Conservation (phyloP, 2,888 invertebrate genomes). For the Morpho achilles region DNA sequence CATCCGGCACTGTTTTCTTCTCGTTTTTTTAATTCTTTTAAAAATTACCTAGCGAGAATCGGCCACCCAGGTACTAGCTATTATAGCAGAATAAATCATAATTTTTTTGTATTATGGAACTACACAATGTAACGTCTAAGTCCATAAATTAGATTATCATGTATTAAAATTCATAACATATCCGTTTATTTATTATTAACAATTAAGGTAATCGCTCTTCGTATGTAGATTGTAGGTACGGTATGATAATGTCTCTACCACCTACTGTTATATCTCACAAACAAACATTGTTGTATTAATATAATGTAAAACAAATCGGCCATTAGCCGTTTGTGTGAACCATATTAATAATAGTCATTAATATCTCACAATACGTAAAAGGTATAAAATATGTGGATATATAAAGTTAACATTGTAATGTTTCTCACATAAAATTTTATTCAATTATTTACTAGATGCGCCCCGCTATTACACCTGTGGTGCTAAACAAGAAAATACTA, state of each 20-base stretch:
- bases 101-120: no score
- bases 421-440: constrained; percentile 5
- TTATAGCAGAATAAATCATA: no score
- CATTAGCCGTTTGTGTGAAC: constrained; percentile 5
- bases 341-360: constrained; percentile 4
- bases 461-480: no score
- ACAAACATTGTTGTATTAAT: constrained; percentile 5
- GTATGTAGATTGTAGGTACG: constrained; percentile 2
- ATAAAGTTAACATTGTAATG: constrained; percentile 1
- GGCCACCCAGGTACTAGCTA: no score
- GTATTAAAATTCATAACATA: no score
- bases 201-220: background rate
- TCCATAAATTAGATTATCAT: no score
- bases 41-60: no score
- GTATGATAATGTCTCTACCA: constrained; percentile 1
- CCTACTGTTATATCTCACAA: background rate
- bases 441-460: background rate
- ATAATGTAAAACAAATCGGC: constrained; percentile 8
- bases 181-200: no score
- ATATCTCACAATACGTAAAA: constrained; percentile 4
- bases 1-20: no score
- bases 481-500: no score
- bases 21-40: no score
- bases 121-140: no score
- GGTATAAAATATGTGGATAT: constrained; percentile 11